Conservation (phyloP, 2,888 invertebrate species). For the Lottia scabra region DNA sequence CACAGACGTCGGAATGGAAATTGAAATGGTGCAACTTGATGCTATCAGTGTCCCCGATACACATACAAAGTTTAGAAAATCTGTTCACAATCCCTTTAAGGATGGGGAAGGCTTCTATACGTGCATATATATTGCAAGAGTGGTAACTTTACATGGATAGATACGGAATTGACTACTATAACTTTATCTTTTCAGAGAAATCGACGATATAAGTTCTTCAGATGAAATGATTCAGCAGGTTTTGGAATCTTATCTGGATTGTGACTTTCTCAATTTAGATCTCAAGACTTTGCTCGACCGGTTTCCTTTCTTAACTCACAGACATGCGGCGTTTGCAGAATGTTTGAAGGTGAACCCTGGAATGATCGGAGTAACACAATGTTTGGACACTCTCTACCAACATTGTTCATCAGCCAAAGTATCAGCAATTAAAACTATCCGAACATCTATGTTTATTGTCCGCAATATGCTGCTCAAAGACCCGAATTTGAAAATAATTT, state of each 20-base stretch:
- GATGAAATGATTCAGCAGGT: background rate
- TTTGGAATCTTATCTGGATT: background rate
- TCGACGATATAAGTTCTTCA: background rate
- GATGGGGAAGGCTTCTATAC: too few species aligned
- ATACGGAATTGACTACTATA: too few species aligned
- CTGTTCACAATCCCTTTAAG: too few species aligned
- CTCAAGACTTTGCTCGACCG: background rate
- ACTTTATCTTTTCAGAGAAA: background rate
- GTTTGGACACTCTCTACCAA: constrained; percentile 12
- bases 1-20: too few species aligned
- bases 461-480: constrained; percentile 16
- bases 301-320: background rate
- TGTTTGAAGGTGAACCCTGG: background rate
- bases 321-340: background rate
- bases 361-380: background rate
- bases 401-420: constrained; percentile 11
- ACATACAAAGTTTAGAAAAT: too few species aligned
- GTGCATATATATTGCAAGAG: too few species aligned
- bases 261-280: background rate
- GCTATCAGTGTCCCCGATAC: too few species aligned
- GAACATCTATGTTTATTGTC: constrained; percentile 18
- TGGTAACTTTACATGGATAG: too few species aligned
- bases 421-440: constrained; percentile 28
- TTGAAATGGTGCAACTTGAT: too few species aligned
- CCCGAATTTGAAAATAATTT: constrained; percentile 31